Conservation (phyloP, 2,888 invertebrate genomes). For the Xestia rhomboidea region DNA sequence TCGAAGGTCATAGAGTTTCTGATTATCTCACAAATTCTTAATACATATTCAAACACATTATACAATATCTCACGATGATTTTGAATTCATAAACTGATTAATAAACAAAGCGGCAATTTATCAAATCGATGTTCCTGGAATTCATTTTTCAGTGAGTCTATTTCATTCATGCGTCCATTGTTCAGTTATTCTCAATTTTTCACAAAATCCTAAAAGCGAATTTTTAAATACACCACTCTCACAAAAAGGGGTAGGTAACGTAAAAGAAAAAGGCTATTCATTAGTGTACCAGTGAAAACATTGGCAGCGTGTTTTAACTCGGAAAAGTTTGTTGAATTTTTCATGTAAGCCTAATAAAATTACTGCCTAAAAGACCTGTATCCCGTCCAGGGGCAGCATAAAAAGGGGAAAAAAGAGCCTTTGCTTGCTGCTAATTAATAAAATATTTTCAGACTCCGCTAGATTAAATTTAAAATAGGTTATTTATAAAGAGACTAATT, state of each 20-base stretch:
- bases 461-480: not conserved
- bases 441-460: not conserved
- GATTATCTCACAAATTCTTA: not conserved
- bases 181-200: conserved; percentile 14
- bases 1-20: not conserved
- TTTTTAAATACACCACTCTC: conserved; percentile 39
- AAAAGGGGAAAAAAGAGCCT: conserved; percentile 38
- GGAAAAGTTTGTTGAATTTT: conserved; percentile 62
- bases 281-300: conserved; percentile 65
- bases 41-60: not conserved
- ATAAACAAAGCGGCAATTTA: not conserved
- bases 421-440: conserved; percentile 47
- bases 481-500: not conserved
- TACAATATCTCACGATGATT: not conserved
- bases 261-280: conserved; percentile 68
- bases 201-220: conserved; percentile 30
- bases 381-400: conserved; percentile 25
- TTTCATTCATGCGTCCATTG: conserved; percentile 2
- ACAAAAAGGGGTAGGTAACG: conserved; percentile 41
- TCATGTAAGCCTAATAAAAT: conserved; percentile 63
- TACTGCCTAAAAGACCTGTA: conserved; percentile 59
- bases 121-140: not conserved
- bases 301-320: conserved; percentile 61
- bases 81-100: not conserved
- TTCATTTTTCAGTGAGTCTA: not conserved